Conservation (phyloP, 2,888 invertebrate species). For the Synanthedon myopaeformis region DNA sequence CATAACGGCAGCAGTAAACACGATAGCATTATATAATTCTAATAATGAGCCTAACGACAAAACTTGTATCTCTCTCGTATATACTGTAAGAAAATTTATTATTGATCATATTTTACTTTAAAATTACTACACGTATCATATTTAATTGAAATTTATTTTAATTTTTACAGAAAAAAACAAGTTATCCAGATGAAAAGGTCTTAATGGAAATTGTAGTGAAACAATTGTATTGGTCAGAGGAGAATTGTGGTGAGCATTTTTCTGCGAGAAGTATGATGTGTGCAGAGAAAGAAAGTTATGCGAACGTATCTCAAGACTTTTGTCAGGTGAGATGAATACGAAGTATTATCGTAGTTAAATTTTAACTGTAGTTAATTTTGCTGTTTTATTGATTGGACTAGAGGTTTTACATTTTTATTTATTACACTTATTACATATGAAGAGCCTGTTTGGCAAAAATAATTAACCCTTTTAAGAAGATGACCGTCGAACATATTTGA, state of each 20-base stretch:
- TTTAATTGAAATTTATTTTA: background rate
- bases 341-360: no score
- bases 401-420: no score
- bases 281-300: conserved; percentile 23
- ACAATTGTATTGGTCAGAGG: conserved; percentile 19
- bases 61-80: conserved; percentile 41
- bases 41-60: conserved; percentile 19
- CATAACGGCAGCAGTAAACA: conserved; percentile 25
- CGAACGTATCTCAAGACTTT: conserved; percentile 23
- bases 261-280: conserved; percentile 36
- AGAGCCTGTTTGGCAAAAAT: no score
- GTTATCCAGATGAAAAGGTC: conserved; percentile 25
- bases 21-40: conserved; percentile 12
- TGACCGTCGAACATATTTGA: no score
- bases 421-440: no score
- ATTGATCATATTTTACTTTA: background rate
- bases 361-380: no score
- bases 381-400: no score
- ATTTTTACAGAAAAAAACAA: conserved; percentile 22
- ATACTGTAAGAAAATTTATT: conserved; percentile 27
- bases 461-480: no score
- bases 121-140: background rate
- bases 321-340: conserved; percentile 26
- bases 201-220: conserved; percentile 37
- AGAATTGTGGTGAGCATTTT: conserved; percentile 37